Evolutionary conservation across 2,888 invertebrate genomes (phyloP), one percentile per base, ranked within the genome.

Genomic region (Smittia sp.): DNA sequence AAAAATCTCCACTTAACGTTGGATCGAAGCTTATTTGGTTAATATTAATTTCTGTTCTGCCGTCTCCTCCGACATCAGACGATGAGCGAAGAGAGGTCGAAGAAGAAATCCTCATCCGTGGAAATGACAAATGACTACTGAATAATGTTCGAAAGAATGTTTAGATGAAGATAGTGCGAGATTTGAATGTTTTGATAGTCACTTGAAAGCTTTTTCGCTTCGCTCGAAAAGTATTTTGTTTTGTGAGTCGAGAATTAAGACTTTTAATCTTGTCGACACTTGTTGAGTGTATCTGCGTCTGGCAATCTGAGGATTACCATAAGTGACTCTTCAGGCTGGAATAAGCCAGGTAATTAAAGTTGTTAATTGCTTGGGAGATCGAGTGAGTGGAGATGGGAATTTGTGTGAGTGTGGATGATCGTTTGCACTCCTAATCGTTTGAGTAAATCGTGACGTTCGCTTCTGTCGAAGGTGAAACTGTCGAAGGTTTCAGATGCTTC

Each of bases 61-160:
- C n/a, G n/a, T 63, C 32, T 66, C 67, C 11, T 41, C 18, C 22
- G 18, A 58, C 22, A 4, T 58, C 58, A 58, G 58, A 58, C 22
- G n/a, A 7, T 20, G 13, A 58, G 58, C 18, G 18, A 22, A 20
- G 18, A 18, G 2, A n/a, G 11, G 46, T 6, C 2, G n/a, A 58
- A 18, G 6, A 18, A 58, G 22, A 18, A 58, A 22, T 46, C 46
- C 58, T 20, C 22, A n/a, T 15, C 62, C 54, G 32, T 62, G 38
- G 72, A 62, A 72, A 62, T 72, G 62, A 72, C 72, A 72, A 72
- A 72, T 72, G 72, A 72, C 72, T 72, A 72, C 72, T 62, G 72
- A 72, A 72, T 72, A 72, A 62, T 72, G 72, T 72, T 69, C 7
- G 39, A 52, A 15, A 69, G 52, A 62, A 72, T 72, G 62, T 72